Percentiles rank a stretch among this genome's conserved stretches.
Conservation (phyloP, 2,797 vertebrate species). For the Sandelia bainsii region DNA sequence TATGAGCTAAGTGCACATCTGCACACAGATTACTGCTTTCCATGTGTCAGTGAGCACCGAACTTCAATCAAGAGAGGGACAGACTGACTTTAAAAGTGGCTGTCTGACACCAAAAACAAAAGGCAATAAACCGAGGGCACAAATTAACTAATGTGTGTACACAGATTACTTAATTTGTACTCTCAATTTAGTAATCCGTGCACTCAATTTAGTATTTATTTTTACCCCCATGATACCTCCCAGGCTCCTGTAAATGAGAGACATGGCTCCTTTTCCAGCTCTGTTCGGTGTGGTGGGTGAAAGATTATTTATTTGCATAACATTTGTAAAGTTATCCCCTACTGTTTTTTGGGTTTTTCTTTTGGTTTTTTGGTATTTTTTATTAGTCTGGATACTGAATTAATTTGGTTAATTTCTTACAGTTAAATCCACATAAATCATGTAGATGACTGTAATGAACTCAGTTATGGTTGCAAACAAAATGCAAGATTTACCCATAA, state of each 20-base stretch:
- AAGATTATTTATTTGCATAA: slow-evolving; percentile 52
- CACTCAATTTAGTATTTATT: too few relatives aligned
- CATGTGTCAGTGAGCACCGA: too few relatives aligned
- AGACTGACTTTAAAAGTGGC: too few relatives aligned
- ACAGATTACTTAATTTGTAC: too few relatives aligned
- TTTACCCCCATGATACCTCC: slow-evolving; percentile 6
- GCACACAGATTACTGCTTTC: too few relatives aligned
- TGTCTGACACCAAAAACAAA: too few relatives aligned
- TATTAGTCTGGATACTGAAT: slow-evolving; percentile 18
- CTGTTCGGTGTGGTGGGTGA: slow-evolving; percentile 51
- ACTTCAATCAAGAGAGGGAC: too few relatives aligned
- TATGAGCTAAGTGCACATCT: too few relatives aligned
- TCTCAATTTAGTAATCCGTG: too few relatives aligned
- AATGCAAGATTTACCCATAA: slow-evolving; percentile 25
- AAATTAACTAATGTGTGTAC: too few relatives aligned
- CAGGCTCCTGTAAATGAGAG: slow-evolving; percentile 28
- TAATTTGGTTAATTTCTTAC: slow-evolving; percentile 7
- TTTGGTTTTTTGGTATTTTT: too few relatives aligned
- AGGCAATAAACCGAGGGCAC: too few relatives aligned
- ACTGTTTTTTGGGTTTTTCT: background rate
- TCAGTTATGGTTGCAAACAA: slow-evolving; percentile 20
- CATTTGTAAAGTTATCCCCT: slow-evolving; percentile 25
- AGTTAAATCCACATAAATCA: slow-evolving; percentile 26
- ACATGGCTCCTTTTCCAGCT: slow-evolving; percentile 67
- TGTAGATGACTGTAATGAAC: slow-evolving; percentile 32